Percentiles rank a stretch among this genome's conserved stretches.
Conservation (phyloP, 2,888 invertebrate species). For the Sphaerophoria taeniata region DNA sequence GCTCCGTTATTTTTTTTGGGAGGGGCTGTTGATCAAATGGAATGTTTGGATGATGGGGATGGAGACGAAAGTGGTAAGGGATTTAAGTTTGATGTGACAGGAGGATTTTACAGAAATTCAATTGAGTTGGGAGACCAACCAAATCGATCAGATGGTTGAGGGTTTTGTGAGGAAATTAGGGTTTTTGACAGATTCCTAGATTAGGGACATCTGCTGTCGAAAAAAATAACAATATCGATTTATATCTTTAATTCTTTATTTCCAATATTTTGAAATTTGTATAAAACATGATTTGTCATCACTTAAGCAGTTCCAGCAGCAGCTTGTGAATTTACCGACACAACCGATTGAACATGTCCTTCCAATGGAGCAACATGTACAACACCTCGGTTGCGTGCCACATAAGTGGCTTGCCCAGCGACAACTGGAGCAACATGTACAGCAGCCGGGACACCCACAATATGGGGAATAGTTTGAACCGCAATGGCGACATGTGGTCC, state of each 20-base stretch:
- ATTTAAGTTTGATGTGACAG: constrained; percentile 19
- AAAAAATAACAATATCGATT: too few relatives aligned
- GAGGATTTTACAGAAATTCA: background rate
- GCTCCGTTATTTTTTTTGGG: background rate
- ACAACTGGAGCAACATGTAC: constrained; percentile 40
- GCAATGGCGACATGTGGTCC: constrained; percentile 53
- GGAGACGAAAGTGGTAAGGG: constrained; percentile 14
- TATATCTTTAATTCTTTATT: too few relatives aligned
- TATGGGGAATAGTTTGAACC: constrained; percentile 47
- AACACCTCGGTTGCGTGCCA: constrained; percentile 83
- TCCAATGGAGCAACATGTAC: constrained; percentile 83
- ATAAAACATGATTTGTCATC: background rate
- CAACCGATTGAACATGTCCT: constrained; percentile 79
- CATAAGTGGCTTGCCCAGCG: constrained; percentile 76
- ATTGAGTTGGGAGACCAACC: background rate
- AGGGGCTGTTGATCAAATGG: constrained; percentile 12
- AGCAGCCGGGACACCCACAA: constrained; percentile 41
- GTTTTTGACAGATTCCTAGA: background rate
- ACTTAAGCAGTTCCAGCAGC: constrained; percentile 82
- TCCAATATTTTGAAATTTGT: too few relatives aligned
- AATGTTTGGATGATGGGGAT: background rate
- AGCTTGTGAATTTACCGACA: constrained; percentile 82
- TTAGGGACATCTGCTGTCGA: too few relatives aligned
- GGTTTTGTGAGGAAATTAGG: background rate
- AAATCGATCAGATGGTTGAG: constrained; percentile 3